Percentiles rank a stretch among this genome's conserved stretches.
These are phyloP conservation scores for Lagopus muta DNA, from an alignment of 2,113 vertebrate genomes.

Conservation along the genomic window DNA sequence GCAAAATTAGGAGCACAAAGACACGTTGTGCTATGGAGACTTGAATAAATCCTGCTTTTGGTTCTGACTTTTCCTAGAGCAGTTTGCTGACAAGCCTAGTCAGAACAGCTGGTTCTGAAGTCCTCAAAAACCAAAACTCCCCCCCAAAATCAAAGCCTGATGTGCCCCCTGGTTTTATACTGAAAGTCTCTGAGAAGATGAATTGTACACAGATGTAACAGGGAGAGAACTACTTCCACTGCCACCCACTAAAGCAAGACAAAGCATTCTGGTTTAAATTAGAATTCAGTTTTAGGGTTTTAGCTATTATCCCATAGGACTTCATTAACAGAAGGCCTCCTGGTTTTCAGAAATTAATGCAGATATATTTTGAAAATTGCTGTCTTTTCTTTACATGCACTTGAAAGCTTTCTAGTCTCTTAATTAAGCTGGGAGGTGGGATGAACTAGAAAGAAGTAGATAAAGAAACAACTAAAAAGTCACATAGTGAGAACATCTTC, in stretches of 20 bases:
- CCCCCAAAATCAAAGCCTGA: neutral
- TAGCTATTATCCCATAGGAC: neutral
- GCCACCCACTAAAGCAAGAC: neutral
- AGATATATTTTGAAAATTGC: neutral
- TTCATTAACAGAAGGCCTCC: neutral
- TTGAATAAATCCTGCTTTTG: neutral
- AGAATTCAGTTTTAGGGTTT: too few relatives aligned
- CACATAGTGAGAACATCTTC: neutral
- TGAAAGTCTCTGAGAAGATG: accelerated
- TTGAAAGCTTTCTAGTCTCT: neutral
- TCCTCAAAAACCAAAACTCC: neutral
- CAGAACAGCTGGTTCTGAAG: neutral
- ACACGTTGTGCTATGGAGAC: neutral
- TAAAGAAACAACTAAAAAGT: neutral
- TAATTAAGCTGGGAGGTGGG: neutral
- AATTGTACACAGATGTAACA: neutral
- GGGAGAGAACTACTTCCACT: neutral
- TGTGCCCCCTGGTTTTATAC: neutral
- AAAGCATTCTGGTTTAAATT: neutral
- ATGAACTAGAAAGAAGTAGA: neutral
- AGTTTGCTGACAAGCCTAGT: neutral
- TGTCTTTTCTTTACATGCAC: neutral
- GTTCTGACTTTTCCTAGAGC: neutral
- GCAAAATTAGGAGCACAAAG: neutral
- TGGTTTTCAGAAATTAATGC: neutral